These are phyloP conservation scores for Agrotis puta DNA, from an alignment of 2,888 invertebrate genomes.

Conservation along the genomic window DNA sequence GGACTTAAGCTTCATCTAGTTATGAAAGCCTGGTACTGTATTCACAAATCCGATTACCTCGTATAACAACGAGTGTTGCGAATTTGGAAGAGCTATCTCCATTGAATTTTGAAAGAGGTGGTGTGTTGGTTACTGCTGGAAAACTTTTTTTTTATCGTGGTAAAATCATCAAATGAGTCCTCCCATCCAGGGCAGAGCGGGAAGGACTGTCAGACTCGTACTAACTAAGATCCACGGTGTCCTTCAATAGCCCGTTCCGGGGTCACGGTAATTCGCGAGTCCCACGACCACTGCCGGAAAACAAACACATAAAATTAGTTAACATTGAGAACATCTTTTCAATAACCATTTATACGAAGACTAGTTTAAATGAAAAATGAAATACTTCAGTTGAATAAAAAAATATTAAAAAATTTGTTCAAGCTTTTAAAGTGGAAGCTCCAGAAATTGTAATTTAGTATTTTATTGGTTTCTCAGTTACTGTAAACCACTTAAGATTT, in stretches of 20 bases:
- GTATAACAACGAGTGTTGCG: not conserved
- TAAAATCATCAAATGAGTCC: too few species aligned
- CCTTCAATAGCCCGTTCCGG: too few species aligned
- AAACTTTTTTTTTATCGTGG: too few species aligned
- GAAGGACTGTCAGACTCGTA: too few species aligned
- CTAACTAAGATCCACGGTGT: too few species aligned
- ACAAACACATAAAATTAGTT: too few species aligned
- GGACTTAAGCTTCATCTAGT: not conserved
- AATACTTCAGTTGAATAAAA: not conserved
- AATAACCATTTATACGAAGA: not conserved
- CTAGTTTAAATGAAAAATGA: not conserved
- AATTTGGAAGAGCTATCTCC: not conserved
- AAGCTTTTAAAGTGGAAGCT: not conserved
- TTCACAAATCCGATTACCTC: constrained; percentile 10
- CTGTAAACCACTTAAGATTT: not conserved
- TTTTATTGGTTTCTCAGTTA: not conserved
- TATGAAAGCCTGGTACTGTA: constrained; percentile 9
- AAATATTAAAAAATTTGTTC: constrained; percentile 1
- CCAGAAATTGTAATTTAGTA: not conserved
- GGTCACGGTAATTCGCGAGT: too few species aligned
- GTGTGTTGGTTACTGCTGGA: not conserved
- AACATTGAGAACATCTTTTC: not conserved
- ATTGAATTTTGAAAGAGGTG: too few species aligned
- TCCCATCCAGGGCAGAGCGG: too few species aligned
- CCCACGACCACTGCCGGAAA: too few species aligned